Percentiles rank a stretch among this genome's conserved stretches.
These are phyloP conservation scores for Hylaea fasciaria DNA, from an alignment of 2,888 invertebrate species.

Conservation along the genomic window DNA sequence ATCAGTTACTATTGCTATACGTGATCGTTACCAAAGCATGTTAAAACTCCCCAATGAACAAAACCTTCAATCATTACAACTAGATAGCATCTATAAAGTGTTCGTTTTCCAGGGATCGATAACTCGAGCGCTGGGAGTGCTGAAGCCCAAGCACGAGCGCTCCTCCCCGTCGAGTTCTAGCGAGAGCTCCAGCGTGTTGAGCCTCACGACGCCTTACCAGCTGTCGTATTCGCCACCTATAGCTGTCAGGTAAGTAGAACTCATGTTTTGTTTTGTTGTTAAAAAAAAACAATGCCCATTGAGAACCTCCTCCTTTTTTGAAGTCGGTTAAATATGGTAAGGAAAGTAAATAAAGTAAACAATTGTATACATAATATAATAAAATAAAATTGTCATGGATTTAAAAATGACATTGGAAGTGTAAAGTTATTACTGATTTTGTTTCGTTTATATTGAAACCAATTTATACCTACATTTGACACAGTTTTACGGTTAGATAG, in stretches of 20 bases:
- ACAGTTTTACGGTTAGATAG: no score
- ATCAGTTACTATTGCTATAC: neutral
- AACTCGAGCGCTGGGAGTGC: slow-evolving; percentile 89
- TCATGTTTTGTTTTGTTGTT: no score
- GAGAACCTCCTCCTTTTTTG: no score
- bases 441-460: no score
- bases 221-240: slow-evolving; percentile 82
- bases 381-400: no score
- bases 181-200: slow-evolving; percentile 85
- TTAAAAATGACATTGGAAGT: no score
- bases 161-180: slow-evolving; percentile 89
- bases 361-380: no score
- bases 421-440: no score
- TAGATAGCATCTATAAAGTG: slow-evolving; percentile 3
- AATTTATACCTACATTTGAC: no score
- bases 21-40: neutral
- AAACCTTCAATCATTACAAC: neutral
- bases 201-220: slow-evolving; percentile 78
- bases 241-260: slow-evolving; percentile 61
- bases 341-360: no score
- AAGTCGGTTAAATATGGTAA: no score
- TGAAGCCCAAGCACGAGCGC: slow-evolving; percentile 86
- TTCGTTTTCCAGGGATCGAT: slow-evolving; percentile 86
- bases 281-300: no score
- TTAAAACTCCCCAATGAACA: neutral